A percentile compares a stretch with the other conserved stretches of the same genome.
phyloP scores from a whole-genome alignment of 2,888 invertebrate species.

The Sicus ferrugineus region DNA sequence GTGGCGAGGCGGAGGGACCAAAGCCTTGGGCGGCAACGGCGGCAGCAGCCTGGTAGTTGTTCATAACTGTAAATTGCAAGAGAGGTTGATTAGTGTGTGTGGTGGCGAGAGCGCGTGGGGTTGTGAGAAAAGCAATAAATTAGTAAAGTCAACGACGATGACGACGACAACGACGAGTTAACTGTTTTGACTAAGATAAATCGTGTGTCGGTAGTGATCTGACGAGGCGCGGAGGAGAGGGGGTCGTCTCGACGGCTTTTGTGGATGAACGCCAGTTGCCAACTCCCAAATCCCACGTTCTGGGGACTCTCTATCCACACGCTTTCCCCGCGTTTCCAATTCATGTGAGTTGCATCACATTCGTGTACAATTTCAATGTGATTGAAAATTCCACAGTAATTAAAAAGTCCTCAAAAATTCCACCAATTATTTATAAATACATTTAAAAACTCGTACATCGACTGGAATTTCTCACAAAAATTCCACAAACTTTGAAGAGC shows the following conservation, averaged over 20 bases:
- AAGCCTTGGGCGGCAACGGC: conserved; percentile 80
- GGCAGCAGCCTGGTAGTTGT: conserved; percentile 90
- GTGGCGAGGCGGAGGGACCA: conserved; percentile 85
- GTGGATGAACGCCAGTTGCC: too few relatives aligned
- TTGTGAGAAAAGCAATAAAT: conserved; percentile 10
- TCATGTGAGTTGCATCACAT: too few relatives aligned
- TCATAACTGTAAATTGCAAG: conserved; percentile 80
- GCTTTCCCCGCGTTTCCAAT: too few relatives aligned
- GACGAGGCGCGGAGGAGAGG: neutral
- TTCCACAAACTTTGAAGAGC: too few relatives aligned
- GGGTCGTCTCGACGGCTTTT: conserved; percentile 31
- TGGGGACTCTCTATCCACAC: too few relatives aligned
- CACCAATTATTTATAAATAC: too few relatives aligned
- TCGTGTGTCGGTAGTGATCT: conserved; percentile 13
- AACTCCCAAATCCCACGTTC: too few relatives aligned
- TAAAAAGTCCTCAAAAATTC: too few relatives aligned
- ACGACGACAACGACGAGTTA: neutral
- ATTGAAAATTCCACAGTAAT: too few relatives aligned
- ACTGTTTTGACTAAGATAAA: conserved; percentile 22
- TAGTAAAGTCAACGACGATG: neutral
- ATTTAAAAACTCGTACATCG: too few relatives aligned
- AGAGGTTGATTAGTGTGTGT: neutral
- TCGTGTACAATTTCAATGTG: too few relatives aligned
- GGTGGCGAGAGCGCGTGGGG: neutral
- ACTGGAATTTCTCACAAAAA: too few relatives aligned